phyloP scores from a whole-genome alignment of 2,113 vertebrate genomes.

The Alaudala cheleensis region DNA sequence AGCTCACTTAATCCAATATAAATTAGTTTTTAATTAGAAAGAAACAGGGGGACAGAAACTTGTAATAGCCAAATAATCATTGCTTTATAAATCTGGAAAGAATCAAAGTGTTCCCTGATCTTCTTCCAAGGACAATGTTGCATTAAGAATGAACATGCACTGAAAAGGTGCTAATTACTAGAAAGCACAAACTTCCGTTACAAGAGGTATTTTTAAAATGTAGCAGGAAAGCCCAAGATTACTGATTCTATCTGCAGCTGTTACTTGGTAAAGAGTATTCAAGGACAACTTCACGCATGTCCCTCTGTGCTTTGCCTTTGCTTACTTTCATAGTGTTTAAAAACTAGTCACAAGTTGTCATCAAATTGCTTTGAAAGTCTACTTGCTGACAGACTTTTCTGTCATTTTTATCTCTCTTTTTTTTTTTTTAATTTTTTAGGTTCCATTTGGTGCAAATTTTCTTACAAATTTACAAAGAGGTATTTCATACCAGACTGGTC shows the following conservation, averaged over 20 bases:
- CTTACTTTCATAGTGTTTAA: background rate
- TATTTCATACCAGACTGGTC: background rate
- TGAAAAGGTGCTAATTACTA: background rate
- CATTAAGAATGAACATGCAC: background rate
- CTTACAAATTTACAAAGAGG: background rate
- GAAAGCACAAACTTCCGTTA: background rate
- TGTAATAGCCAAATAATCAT: background rate
- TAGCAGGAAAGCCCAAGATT: background rate
- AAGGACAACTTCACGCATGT: background rate
- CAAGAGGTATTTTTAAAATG: background rate
- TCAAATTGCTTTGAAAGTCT: slow-evolving; percentile 13
- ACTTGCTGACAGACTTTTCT: background rate
- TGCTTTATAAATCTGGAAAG: background rate
- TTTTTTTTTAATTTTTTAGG: background rate
- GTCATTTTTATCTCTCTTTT: background rate
- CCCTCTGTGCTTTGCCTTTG: background rate
- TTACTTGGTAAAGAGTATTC: background rate
- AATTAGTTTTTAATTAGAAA: background rate
- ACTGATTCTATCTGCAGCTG: background rate
- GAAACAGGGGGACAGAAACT: background rate
- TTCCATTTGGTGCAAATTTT: background rate
- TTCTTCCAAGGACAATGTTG: background rate
- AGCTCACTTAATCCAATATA: background rate
- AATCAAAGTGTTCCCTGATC: background rate
- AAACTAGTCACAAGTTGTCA: background rate